Conservation (phyloP, 2,113 vertebrate genomes). For the Acrocephalus kingi region DNA sequence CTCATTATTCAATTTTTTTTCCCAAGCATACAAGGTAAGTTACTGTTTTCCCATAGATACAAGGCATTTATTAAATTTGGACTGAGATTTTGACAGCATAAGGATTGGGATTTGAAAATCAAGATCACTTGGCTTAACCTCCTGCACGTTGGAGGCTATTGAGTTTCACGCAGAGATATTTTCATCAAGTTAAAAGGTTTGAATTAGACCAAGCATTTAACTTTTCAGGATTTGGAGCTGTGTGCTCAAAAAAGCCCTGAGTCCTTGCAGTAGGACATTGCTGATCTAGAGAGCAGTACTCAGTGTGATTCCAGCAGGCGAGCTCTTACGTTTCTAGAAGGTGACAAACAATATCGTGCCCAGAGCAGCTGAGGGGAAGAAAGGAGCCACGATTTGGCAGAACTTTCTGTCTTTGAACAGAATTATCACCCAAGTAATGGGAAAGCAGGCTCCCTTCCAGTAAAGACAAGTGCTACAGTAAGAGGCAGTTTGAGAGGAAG, state of each 20-base stretch:
- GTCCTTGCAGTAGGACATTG: neutral
- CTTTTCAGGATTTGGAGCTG: neutral
- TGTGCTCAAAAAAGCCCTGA: neutral
- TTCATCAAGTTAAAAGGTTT: neutral
- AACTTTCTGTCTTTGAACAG: slow-evolving; percentile 33
- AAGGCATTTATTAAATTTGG: neutral
- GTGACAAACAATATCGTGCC: neutral
- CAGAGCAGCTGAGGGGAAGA: slow-evolving; percentile 21
- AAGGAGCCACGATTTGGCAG: neutral
- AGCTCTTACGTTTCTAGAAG: neutral
- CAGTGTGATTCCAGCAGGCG: neutral
- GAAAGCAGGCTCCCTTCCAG: neutral
- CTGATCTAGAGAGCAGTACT: neutral
- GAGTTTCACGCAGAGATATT: neutral
- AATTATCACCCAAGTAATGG: neutral
- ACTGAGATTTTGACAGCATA: neutral
- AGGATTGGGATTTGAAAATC: neutral
- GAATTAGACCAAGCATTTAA: neutral
- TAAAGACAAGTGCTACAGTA: neutral
- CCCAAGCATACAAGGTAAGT: neutral
- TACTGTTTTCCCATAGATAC: neutral
- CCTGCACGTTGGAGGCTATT: neutral
- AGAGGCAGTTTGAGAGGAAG: neutral
- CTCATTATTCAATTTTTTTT: neutral
- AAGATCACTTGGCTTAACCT: neutral